Base-by-base conservation (phyloP, 2,113 vertebrate genomes). In the Amphiprion percula region DNA sequence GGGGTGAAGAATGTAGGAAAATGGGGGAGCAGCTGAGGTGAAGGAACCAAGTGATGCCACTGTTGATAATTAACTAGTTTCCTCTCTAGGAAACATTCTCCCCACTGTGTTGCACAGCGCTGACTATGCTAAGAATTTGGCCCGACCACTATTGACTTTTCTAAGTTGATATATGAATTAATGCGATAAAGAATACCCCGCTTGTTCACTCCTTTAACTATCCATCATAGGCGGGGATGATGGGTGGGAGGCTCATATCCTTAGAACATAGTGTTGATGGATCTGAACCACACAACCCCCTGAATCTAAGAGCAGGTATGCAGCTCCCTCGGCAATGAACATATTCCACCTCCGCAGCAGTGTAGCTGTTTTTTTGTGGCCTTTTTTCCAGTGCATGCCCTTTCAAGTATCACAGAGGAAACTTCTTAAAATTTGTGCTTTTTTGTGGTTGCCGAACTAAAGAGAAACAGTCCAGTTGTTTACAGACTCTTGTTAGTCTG, bases 51-150 rank as follows among this genome's bases (percentile, higher is more conserved):
- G 24, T 47, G 16, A 75, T 81, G 62, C 60, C 55, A 9, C 2
- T n/a, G 71, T 82, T 83, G 70, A 90, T 83, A 30, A 90, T 90
- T 88, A 90, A 90, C 87, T 41, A 26, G 59, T 66, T 80, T 70
- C 63, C 63, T 87, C 30, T 82, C 46, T 66, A 5, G 65, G 66
- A 65, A 46, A 47, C 15, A 5, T 39, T 61, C 66, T 62, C 28
- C 68, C 78, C 10, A 0, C 71, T 64, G 79, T 11, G 84, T 83
- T 52, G 23, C 82, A 33, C 53, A 1, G 79, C 39, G 11, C 33
- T 19, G 60, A 60, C 74, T 82, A 86, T 61, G 77, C 81, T 66
- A 82, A 90, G 91, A 89, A 91, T 90, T 60, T 37, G 10, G 12
- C 68, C 44, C 0, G 46, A 33, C 19, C 65, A 21, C 33, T 55